A percentile compares a stretch with the other conserved stretches of the same genome.
Conservation (phyloP, 2,888 invertebrate species). For the Hololepta plana region DNA sequence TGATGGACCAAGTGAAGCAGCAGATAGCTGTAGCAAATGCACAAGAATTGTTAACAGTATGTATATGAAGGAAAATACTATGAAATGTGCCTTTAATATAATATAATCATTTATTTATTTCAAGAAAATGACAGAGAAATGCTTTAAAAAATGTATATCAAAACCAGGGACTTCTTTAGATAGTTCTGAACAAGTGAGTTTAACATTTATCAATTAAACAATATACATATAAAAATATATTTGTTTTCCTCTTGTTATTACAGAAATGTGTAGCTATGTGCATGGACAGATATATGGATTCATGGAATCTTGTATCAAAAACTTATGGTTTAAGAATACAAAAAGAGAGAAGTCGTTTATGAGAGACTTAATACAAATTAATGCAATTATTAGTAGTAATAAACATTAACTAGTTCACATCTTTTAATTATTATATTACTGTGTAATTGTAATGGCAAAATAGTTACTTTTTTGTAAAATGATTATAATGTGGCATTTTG, state of each 20-base stretch:
- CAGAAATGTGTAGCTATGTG: constrained; percentile 96
- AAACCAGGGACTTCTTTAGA: constrained; percentile 84
- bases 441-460: no score
- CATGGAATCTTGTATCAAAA: constrained; percentile 83
- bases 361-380: constrained; percentile 11
- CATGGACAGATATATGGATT: constrained; percentile 96
- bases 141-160: constrained; percentile 83
- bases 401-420: no score
- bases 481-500: no score
- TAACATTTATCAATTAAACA: constrained; percentile 5
- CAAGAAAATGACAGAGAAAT: constrained; percentile 93
- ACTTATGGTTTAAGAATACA: constrained; percentile 75
- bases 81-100: constrained; percentile 3
- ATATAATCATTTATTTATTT: constrained; percentile 16
- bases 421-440: no score
- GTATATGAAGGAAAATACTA: constrained; percentile 10
- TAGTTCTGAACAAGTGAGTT: constrained; percentile 59
- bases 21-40: constrained; percentile 89
- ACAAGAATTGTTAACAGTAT: constrained; percentile 75
- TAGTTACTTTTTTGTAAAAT: no score
- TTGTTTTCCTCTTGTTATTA: constrained; percentile 15
- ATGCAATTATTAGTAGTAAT: not conserved
- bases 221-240: not conserved
- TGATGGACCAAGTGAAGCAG: constrained; percentile 90
- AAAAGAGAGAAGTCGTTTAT: constrained; percentile 46